Conservation (phyloP, 2,888 invertebrate species). For the Drosophila prolongata region DNA sequence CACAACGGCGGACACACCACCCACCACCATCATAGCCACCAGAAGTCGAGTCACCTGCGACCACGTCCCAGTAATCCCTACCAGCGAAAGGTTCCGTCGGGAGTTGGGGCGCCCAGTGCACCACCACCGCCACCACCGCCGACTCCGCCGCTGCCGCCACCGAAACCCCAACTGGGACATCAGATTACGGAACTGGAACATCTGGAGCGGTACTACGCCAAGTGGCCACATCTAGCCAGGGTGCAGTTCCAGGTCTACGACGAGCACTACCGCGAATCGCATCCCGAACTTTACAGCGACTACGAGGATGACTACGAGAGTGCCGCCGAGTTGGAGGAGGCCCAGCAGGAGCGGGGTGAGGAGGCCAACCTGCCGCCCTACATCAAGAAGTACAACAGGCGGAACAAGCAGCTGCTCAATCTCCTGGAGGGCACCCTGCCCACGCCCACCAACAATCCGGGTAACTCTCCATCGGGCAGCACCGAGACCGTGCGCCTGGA, state of each 20-base stretch:
- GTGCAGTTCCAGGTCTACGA: conserved; percentile 82
- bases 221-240: conserved; percentile 83
- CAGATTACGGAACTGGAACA: conserved; percentile 81
- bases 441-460: conserved; percentile 14
- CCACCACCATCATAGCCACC: conserved; percentile 13
- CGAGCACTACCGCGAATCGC: conserved; percentile 74
- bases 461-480: neutral
- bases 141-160: conserved; percentile 57
- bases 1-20: neutral
- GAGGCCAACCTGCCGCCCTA: conserved; percentile 83
- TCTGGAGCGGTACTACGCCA: conserved; percentile 81
- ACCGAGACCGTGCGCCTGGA: conserved; percentile 61
- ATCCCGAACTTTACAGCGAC: conserved; percentile 69
- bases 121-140: conserved; percentile 35
- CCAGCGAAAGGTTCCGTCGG: conserved; percentile 17
- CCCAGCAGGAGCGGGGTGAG: conserved; percentile 64
- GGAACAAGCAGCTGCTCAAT: conserved; percentile 83
- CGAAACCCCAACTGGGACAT: conserved; percentile 72
- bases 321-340: conserved; percentile 70
- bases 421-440: conserved; percentile 83
- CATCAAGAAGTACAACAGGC: conserved; percentile 83
- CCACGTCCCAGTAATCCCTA: conserved; percentile 22
- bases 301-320: conserved; percentile 77
- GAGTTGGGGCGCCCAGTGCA: neutral
- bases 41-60: neutral